A percentile compares a stretch with the other conserved stretches of the same genome.
Conservation (phyloP, 2,888 invertebrate genomes). For the Drosophila mulleri region DNA sequence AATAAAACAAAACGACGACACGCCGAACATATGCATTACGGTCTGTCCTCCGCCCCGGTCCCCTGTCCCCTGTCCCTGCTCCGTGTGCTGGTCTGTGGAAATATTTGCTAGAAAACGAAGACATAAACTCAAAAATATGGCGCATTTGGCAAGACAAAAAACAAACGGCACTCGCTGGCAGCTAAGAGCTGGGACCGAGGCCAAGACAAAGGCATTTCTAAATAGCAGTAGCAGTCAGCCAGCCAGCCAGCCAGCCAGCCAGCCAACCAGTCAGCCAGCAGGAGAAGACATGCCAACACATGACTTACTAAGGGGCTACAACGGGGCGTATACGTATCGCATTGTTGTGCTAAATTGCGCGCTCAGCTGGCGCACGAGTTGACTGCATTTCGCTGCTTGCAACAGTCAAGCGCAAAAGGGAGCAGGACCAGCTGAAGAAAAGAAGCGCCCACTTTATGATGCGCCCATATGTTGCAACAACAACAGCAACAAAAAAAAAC, state of each 20-base stretch:
- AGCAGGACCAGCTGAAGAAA: slow-evolving; percentile 1
- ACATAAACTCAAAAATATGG: slow-evolving; percentile 80
- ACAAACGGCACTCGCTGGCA: slow-evolving; percentile 25
- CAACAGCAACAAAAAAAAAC: too few species aligned
- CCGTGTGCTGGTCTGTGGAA: slow-evolving; percentile 24
- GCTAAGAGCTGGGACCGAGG: slow-evolving; percentile 28
- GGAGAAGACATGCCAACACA: slow-evolving; percentile 48
- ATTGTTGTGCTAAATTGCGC: slow-evolving; percentile 81
- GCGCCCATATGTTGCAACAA: slow-evolving; percentile 75
- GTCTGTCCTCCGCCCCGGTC: slow-evolving; percentile 10
- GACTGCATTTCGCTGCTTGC: slow-evolving; percentile 77
- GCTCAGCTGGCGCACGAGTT: slow-evolving; percentile 81
- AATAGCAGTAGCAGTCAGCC: slow-evolving; percentile 67
- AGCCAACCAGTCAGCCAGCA: slow-evolving; percentile 15
- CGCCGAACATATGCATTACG: slow-evolving; percentile 76
- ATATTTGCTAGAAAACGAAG: slow-evolving; percentile 80
- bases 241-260: slow-evolving; percentile 12
- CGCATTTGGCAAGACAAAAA: slow-evolving; percentile 76
- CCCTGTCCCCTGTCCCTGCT: background rate
- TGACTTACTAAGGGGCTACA: slow-evolving; percentile 43
- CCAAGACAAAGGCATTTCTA: slow-evolving; percentile 77
- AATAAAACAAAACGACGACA: slow-evolving; percentile 82
- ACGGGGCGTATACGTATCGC: slow-evolving; percentile 77
- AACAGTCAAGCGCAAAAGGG: slow-evolving; percentile 23
- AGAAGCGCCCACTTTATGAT: slow-evolving; percentile 69